These are phyloP conservation scores for Casuarius casuarius DNA, from an alignment of 2,113 vertebrate species.

Conservation along the genomic window DNA sequence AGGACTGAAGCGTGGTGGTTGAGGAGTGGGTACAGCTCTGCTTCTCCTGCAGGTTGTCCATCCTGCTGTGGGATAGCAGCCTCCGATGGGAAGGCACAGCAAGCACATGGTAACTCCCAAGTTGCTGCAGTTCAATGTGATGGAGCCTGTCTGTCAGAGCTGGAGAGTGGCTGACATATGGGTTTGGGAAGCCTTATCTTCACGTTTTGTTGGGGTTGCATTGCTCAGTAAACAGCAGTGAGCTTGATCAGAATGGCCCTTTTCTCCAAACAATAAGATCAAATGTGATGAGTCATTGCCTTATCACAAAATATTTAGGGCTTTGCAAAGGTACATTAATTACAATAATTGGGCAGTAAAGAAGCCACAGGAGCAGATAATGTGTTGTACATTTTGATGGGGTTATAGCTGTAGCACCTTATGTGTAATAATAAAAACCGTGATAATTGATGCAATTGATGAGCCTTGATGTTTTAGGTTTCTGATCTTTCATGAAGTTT, in stretches of 20 bases:
- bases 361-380: not conserved
- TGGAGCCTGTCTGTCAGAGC: conserved; percentile 59
- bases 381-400: not conserved
- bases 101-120: not conserved
- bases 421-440: not conserved
- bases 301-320: not conserved
- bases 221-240: not conserved
- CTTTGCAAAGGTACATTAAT: conserved; percentile 33
- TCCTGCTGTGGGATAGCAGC: not conserved
- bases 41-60: not conserved
- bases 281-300: not conserved
- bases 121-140: conserved; percentile 6
- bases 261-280: not conserved
- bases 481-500: not conserved
- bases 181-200: conserved; percentile 18
- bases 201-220: not conserved
- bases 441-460: not conserved
- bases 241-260: not conserved
- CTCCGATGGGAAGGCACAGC: not conserved
- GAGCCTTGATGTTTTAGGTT: not conserved
- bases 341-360: conserved; percentile 4
- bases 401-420: not conserved
- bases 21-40: not conserved
- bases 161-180: not conserved
- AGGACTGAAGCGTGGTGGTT: not conserved